phyloP scores from a whole-genome alignment of 2,113 vertebrate species.

The Corydoras maculifer region DNA sequence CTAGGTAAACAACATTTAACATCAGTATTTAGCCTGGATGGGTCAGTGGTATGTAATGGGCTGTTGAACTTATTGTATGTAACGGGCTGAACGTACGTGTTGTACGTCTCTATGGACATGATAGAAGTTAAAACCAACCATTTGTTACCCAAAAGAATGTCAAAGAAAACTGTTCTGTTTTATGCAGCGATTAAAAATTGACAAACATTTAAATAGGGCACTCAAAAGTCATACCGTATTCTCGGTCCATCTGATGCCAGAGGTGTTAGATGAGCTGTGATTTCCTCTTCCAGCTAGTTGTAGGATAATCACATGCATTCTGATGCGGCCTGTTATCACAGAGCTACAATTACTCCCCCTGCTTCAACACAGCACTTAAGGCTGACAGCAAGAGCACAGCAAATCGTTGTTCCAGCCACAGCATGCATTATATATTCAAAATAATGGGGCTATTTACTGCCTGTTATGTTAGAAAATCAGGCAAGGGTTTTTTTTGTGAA shows the following conservation, averaged over 20 bases:
- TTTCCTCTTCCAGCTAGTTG: slow-evolving; percentile 16
- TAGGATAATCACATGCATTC: slow-evolving; percentile 34
- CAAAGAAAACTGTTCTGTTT: background rate
- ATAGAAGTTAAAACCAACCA: too few species aligned
- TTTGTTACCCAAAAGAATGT: background rate
- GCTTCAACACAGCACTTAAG: slow-evolving; percentile 17
- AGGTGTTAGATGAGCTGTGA: slow-evolving; percentile 17
- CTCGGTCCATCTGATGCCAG: slow-evolving; percentile 23
- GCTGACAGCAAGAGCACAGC: slow-evolving; percentile 29
- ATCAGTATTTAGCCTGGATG: too few species aligned
- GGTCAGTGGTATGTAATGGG: too few species aligned
- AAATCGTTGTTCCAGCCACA: slow-evolving; percentile 19
- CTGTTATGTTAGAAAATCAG: slow-evolving; percentile 25
- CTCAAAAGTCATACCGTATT: slow-evolving; percentile 19
- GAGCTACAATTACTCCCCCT: slow-evolving; percentile 33
- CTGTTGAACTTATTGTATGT: too few species aligned
- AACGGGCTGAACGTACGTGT: too few species aligned
- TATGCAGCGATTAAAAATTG: slow-evolving; percentile 18
- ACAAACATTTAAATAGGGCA: slow-evolving; percentile 19
- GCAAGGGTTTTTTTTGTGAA: background rate
- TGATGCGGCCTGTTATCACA: slow-evolving; percentile 23
- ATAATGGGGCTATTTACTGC: slow-evolving; percentile 12
- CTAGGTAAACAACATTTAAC: too few species aligned
- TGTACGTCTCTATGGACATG: too few species aligned
- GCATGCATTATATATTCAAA: slow-evolving; percentile 19